phyloP scores from a whole-genome alignment of 1,140 invertebrate genomes.

The Matsumurasca onukii region DNA sequence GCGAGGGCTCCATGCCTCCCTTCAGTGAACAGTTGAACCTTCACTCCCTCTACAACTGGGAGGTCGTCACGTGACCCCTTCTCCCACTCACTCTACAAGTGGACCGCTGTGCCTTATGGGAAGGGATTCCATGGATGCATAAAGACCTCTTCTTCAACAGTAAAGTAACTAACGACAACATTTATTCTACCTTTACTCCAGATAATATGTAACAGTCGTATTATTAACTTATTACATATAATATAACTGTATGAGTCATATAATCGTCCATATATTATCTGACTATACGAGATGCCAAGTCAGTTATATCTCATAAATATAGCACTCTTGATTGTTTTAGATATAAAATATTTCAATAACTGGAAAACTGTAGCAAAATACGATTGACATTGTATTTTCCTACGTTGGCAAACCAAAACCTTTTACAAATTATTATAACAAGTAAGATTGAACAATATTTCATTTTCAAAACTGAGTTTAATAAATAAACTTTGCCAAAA shows the following conservation, averaged over 20 bases:
- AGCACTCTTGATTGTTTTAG: too few species aligned
- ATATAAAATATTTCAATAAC: too few species aligned
- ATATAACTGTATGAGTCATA: not conserved
- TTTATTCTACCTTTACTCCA: not conserved
- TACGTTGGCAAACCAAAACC: too few species aligned
- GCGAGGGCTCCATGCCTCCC: slow-evolving; percentile 84
- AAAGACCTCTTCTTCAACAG: slow-evolving; percentile 92
- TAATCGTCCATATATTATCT: not conserved
- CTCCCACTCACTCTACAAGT: slow-evolving; percentile 80
- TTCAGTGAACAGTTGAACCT: slow-evolving; percentile 97
- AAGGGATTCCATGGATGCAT: slow-evolving; percentile 95
- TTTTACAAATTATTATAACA: too few species aligned
- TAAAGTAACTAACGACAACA: slow-evolving; percentile 54
- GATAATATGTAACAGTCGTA: not conserved
- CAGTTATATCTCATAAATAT: too few species aligned
- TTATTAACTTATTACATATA: not conserved
- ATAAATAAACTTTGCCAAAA: too few species aligned
- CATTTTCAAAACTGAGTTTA: too few species aligned
- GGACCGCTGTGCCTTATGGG: slow-evolving; percentile 81
- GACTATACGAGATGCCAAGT: too few species aligned
- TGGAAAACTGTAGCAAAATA: too few species aligned
- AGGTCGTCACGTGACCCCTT: slow-evolving; percentile 80
- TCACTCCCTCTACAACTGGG: slow-evolving; percentile 90
- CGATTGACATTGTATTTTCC: too few species aligned
- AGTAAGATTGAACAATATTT: too few species aligned